Base-by-base conservation (phyloP, 1,140 invertebrate genomes). In the Helicoverpa armigera region DNA sequence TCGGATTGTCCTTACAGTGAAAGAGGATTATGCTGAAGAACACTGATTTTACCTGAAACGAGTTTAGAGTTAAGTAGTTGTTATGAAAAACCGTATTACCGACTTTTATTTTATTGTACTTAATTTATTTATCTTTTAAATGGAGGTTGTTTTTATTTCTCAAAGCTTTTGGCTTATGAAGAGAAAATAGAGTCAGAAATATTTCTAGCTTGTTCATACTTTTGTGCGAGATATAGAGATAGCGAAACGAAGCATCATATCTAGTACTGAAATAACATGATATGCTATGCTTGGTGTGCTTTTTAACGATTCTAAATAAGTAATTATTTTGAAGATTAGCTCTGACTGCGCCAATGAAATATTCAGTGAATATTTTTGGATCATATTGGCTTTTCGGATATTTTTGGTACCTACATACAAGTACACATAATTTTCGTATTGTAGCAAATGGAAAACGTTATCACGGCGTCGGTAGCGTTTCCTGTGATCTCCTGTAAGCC, bases 401-500 rank as follows among this genome's bases (percentile, higher is more conserved):
- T 51, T 48, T 60, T 48, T 50, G 50, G 29, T 65, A 76, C 16
- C 23, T 23, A 23, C 31, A 48, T n/a, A n/a, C n/a, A n/a, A n/a
- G 48, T 12, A 60, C 16, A 60, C 61, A 65, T 63, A 76, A 77
- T 48, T 16, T 69, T 61, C 74, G 75, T 77, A 82, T 82, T 84
- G 79, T 83, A 84, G 78, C 79, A 86, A 87, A 84, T 88, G 81
- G 83, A 85, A 85, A 81, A 85, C 82, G 79, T 81, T 88, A 86
- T 87, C 85, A 86, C 81, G 80, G 82, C 84, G 84, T 67, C 80
- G 75, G 85, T 86, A 87, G 85, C 83, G 86, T 86, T 88, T 87
- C 84, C 80, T 86, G 86, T 84, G 89, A 89, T 87, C 85, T 86
- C 85, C 69, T 79, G 83, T 89, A 91, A 90, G 85, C 90, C 82